phyloP scores from a whole-genome alignment of 1,140 invertebrate species.

The Palaemon carinicauda region DNA sequence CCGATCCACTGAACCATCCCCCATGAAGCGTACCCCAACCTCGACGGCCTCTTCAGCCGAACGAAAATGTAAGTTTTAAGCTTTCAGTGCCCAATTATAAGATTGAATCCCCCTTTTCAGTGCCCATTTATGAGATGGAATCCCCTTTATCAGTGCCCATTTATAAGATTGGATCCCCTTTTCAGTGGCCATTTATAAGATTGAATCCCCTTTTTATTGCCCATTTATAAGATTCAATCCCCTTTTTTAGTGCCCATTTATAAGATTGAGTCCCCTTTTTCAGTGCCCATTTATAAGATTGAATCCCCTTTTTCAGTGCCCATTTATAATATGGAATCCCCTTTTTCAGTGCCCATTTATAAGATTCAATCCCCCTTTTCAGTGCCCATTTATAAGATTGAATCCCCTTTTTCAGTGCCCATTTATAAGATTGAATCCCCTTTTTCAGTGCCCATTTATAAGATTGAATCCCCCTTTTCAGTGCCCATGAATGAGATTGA shows the following conservation, averaged over 20 bases:
- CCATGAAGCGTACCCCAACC: slow-evolving; percentile 38
- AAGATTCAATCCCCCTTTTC: slow-evolving; percentile 82
- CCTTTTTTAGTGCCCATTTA: slow-evolving; percentile 87
- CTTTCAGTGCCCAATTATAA: slow-evolving; percentile 92
- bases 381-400: slow-evolving; percentile 91
- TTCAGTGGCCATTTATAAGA: slow-evolving; percentile 91
- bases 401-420: slow-evolving; percentile 81
- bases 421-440: slow-evolving; percentile 95
- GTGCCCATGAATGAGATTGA: slow-evolving; percentile 93
- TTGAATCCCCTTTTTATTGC: slow-evolving; percentile 83
- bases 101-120: slow-evolving; percentile 79
- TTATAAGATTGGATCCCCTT: slow-evolving; percentile 87
- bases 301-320: slow-evolving; percentile 84
- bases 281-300: slow-evolving; percentile 91
- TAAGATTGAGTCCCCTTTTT: slow-evolving; percentile 83
- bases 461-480: slow-evolving; percentile 82
- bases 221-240: slow-evolving; percentile 93
- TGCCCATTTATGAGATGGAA: slow-evolving; percentile 93
- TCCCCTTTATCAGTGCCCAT: slow-evolving; percentile 84
- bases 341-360: slow-evolving; percentile 86
- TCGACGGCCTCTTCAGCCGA: slow-evolving; percentile 39
- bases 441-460: slow-evolving; percentile 88
- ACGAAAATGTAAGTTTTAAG: slow-evolving; percentile 52
- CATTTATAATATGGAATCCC: slow-evolving; percentile 93
- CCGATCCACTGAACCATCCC: slow-evolving; percentile 46